phyloP scores from a whole-genome alignment of 2,113 vertebrate species.

The Scortum barcoo region DNA sequence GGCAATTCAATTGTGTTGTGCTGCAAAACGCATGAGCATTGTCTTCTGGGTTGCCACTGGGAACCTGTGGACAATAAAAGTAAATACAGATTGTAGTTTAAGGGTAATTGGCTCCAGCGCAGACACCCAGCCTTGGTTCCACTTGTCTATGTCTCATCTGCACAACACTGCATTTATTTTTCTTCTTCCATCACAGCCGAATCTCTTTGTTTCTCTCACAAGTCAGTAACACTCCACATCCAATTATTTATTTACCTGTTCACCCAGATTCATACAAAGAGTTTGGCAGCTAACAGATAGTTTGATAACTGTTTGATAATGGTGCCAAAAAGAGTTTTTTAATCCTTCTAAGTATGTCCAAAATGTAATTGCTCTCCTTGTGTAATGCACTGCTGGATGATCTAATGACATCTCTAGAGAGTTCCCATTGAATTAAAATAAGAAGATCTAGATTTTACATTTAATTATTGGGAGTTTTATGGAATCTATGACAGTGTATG shows the following conservation, averaged over 20 bases:
- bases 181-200: neutral
- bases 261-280: neutral
- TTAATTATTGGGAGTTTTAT: constrained; percentile 1
- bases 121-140: neutral
- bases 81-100: neutral
- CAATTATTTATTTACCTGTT: neutral
- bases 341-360: constrained; percentile 2
- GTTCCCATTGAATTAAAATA: constrained; percentile 4
- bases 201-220: constrained; percentile 15
- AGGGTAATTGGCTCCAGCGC: constrained; percentile 19
- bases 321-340: neutral
- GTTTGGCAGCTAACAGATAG: constrained; percentile 1
- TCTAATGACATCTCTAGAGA: constrained; percentile 13
- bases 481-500: neutral
- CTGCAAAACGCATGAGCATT: neutral
- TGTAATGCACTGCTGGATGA: neutral
- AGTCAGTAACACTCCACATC: neutral
- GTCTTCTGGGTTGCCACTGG: neutral
- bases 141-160: neutral
- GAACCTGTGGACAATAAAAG: neutral
- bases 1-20: neutral
- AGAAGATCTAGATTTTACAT: constrained; percentile 4
- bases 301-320: neutral
- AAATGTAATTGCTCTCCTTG: constrained; percentile 9
- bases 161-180: neutral